A percentile compares a stretch with the other conserved stretches of the same genome.
These are phyloP conservation scores for Conopomorpha cramerella DNA, from an alignment of 1,140 invertebrate species.

Conservation along the genomic window DNA sequence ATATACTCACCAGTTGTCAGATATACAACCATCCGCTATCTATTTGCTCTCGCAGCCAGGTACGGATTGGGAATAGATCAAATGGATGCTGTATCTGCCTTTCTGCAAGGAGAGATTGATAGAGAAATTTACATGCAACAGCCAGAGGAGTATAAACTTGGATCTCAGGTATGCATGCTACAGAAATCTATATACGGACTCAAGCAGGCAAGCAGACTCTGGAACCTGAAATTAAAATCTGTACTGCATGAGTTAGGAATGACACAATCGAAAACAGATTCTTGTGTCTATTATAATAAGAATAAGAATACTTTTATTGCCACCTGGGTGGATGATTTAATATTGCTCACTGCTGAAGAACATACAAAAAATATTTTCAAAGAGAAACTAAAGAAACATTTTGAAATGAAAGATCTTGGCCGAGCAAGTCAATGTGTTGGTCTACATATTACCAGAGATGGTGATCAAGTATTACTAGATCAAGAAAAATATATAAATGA, in stretches of 20 bases:
- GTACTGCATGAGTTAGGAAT: constrained; percentile 12
- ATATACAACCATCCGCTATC: constrained; percentile 11
- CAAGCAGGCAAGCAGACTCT: constrained; percentile 20
- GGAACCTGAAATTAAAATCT: constrained; percentile 12
- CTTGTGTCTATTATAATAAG: constrained; percentile 6
- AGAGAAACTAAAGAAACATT: constrained; percentile 8
- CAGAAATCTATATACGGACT: constrained; percentile 32
- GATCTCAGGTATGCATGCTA: constrained; percentile 11
- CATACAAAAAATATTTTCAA: constrained; percentile 5
- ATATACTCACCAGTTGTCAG: constrained; percentile 18
- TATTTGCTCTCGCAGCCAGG: constrained; percentile 20
- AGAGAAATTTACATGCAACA: constrained; percentile 42
- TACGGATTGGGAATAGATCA: constrained; percentile 20
- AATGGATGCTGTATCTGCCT: constrained; percentile 29
- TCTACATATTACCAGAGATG: constrained; percentile 10
- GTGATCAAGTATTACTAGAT: constrained; percentile 8
- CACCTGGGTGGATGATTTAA: constrained; percentile 16
- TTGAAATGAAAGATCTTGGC: constrained; percentile 16
- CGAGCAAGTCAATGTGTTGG: constrained; percentile 10
- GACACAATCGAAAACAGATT: constrained; percentile 8
- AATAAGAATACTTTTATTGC: constrained; percentile 9
- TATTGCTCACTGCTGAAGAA: constrained; percentile 9
- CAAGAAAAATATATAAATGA: constrained; percentile 15
- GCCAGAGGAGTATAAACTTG: constrained; percentile 9
- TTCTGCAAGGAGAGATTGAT: constrained; percentile 24